Conservation (phyloP, 1,140 invertebrate species). For the Drosophila sp. region DNA sequence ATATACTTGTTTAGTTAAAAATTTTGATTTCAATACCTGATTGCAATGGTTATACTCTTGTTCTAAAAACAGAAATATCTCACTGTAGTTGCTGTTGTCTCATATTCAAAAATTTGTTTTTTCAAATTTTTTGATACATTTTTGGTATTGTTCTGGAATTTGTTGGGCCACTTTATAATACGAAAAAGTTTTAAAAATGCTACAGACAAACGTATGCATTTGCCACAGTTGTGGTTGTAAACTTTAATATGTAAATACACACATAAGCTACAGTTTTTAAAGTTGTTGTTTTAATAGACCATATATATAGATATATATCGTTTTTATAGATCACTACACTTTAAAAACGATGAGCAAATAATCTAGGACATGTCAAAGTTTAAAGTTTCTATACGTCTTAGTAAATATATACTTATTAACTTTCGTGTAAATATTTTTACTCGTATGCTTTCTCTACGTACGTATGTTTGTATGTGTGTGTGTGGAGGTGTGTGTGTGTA, state of each 20-base stretch:
- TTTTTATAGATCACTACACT: conserved; percentile 40
- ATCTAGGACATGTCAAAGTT: conserved; percentile 55
- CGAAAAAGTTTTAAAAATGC: conserved; percentile 73
- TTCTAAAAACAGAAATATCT: conserved; percentile 67
- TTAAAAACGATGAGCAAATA: conserved; percentile 68
- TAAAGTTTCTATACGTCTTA: conserved; percentile 39
- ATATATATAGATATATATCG: conserved; percentile 33
- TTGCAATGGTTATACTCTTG: conserved; percentile 61
- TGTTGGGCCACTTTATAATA: conserved; percentile 54
- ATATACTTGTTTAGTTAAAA: conserved; percentile 43
- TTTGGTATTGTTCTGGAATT: conserved; percentile 18
- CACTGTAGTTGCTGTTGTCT: conserved; percentile 59
- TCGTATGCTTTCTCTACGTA: conserved; percentile 9
- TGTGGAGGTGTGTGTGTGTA: conserved; percentile 3
- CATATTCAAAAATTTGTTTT: conserved; percentile 30
- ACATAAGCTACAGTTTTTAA: conserved; percentile 54
- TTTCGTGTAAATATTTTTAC: conserved; percentile 21
- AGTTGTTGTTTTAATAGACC: conserved; percentile 47
- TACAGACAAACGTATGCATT: conserved; percentile 51
- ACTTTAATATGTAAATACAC: conserved; percentile 81
- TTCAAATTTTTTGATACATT: conserved; percentile 35
- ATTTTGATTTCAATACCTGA: conserved; percentile 82
- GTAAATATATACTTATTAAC: conserved; percentile 31
- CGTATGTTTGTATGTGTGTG: conserved; percentile 2
- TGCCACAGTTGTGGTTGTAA: conserved; percentile 54